Percentiles rank a stretch among this genome's conserved stretches.
Evolutionary conservation across 2,113 vertebrate genomes (phyloP).

Genomic region (Chascanopsetta lugubris): DNA sequence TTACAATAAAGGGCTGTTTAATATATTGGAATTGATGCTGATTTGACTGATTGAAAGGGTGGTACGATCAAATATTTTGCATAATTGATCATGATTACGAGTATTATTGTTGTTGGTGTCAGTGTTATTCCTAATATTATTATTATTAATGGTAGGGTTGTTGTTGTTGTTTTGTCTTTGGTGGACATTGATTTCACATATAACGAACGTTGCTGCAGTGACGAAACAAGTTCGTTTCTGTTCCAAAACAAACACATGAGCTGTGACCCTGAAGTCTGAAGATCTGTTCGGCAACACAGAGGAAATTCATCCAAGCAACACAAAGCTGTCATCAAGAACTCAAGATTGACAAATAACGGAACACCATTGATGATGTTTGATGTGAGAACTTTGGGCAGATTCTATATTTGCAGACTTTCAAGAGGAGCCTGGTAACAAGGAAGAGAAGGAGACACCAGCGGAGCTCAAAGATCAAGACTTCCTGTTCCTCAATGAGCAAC

Average conservation of each 20-base stretch:
- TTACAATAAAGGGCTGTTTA: conserved; percentile 56
- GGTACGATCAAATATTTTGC: not conserved
- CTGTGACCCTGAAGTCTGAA: too few species aligned
- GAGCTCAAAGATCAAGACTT: conserved; percentile 44
- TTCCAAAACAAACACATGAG: too few species aligned
- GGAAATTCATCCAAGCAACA: not conserved
- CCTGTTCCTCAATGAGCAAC: not conserved
- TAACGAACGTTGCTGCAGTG: too few species aligned
- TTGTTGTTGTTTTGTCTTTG: too few species aligned
- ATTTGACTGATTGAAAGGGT: not conserved
- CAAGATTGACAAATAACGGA: not conserved
- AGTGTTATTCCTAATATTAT: too few species aligned
- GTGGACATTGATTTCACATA: too few species aligned
- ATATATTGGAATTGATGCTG: not conserved
- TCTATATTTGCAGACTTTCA: conserved; percentile 26
- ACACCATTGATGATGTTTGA: not conserved
- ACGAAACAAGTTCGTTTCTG: too few species aligned
- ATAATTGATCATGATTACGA: not conserved
- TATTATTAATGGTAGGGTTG: too few species aligned
- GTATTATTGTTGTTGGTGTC: too few species aligned
- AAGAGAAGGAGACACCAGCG: conserved; percentile 25
- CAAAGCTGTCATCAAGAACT: not conserved
- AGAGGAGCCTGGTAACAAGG: conserved; percentile 14
- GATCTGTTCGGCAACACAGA: not conserved
- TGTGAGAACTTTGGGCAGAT: conserved; percentile 11